phyloP scores from a whole-genome alignment of 2,888 invertebrate species.

The Trisateles emortualis region DNA sequence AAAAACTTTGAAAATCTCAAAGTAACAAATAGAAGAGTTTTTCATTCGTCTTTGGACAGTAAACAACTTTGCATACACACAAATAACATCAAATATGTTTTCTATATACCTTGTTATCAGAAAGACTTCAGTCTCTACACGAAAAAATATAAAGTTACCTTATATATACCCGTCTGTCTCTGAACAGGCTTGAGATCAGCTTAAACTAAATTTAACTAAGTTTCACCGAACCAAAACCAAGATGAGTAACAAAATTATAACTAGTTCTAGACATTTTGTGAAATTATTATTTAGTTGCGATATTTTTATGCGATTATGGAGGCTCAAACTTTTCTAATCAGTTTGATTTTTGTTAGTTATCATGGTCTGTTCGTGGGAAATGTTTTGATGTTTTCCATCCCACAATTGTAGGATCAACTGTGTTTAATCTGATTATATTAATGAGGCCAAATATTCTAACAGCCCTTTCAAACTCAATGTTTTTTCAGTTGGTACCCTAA shows the following conservation, averaged over 20 bases:
- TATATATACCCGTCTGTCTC: background rate
- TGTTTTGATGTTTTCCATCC: background rate
- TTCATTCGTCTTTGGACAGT: no score
- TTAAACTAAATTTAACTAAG: slow-evolving; percentile 6
- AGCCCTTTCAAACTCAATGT: background rate
- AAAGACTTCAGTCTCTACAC: no score
- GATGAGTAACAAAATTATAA: slow-evolving; percentile 25
- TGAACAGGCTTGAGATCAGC: background rate
- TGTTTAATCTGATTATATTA: background rate
- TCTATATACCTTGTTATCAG: no score
- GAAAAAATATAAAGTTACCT: background rate
- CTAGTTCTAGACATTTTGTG: slow-evolving; percentile 36
- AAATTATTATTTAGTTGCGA: slow-evolving; percentile 15
- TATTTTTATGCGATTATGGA: slow-evolving; percentile 17
- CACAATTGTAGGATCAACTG: background rate
- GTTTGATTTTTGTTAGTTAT: slow-evolving; percentile 10
- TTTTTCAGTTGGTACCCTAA: background rate
- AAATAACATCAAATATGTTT: no score
- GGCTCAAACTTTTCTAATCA: slow-evolving; percentile 11
- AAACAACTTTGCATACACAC: no score
- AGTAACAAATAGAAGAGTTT: no score
- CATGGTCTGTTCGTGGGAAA: background rate
- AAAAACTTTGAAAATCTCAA: no score
- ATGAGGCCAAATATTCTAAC: background rate
- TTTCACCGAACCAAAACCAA: slow-evolving; percentile 20